Conservation (phyloP, 92 coral and sea anemone species). For the Scolanthus callimorphus region DNA sequence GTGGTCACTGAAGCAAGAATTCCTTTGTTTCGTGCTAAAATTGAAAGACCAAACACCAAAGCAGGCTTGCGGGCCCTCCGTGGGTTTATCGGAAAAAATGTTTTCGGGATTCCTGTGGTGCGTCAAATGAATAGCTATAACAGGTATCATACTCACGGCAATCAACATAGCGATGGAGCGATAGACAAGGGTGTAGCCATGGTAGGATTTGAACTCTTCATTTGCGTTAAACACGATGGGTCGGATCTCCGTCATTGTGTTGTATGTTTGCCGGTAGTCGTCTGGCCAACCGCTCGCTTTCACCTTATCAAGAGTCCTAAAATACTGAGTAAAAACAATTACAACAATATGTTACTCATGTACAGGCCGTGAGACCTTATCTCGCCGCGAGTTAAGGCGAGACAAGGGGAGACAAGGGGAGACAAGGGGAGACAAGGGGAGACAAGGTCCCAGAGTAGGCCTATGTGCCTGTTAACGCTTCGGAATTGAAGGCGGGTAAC, state of each 20-base stretch:
- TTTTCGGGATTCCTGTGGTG: too few species aligned
- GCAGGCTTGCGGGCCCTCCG: too few species aligned
- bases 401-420: neutral
- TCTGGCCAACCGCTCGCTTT: neutral
- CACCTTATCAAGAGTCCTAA: slow-evolving; percentile 38
- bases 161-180: slow-evolving; percentile 9
- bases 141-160: slow-evolving; percentile 14
- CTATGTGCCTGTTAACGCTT: too few species aligned
- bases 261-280: slow-evolving; percentile 1
- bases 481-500: too few species aligned
- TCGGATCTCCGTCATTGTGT: slow-evolving; percentile 3
- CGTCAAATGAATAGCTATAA: too few species aligned
- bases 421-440: neutral
- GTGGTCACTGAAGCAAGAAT: too few species aligned
- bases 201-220: slow-evolving; percentile 6
- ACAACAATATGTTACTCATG: too few species aligned
- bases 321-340: slow-evolving; percentile 36
- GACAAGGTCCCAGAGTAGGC: too few species aligned
- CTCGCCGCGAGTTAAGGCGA: neutral
- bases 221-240: slow-evolving; percentile 8
- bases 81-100: too few species aligned
- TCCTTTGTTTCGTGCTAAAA: too few species aligned
- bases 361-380: too few species aligned
- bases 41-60: too few species aligned
- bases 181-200: slow-evolving; percentile 3